A percentile compares a stretch with the other conserved stretches of the same genome.
Conservation (phyloP, 2,888 invertebrate species). For the Zeuzera pyrina region DNA sequence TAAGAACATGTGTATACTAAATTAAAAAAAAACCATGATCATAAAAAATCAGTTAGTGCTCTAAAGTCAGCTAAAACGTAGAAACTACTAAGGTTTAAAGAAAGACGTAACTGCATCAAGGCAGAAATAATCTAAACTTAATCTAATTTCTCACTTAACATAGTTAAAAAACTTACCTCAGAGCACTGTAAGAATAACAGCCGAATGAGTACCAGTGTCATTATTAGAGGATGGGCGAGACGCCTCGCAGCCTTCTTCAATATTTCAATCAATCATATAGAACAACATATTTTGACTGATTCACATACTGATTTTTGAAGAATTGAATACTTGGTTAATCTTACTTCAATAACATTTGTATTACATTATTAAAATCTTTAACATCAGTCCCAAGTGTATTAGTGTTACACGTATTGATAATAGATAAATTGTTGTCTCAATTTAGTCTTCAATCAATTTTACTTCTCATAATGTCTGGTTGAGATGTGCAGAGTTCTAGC, state of each 20-base stretch:
- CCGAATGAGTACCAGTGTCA: slow-evolving; percentile 27
- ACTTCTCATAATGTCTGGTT: slow-evolving; percentile 8
- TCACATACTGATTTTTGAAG: no score
- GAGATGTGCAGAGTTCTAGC: slow-evolving; percentile 20
- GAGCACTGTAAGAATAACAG: slow-evolving; percentile 42
- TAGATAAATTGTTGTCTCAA: background rate
- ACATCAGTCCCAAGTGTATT: slow-evolving; percentile 11
- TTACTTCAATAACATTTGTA: slow-evolving; percentile 8
- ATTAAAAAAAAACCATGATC: background rate
- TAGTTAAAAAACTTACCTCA: slow-evolving; percentile 51
- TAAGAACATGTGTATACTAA: slow-evolving; percentile 7
- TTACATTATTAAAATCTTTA: slow-evolving; percentile 8
- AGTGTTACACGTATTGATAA: background rate
- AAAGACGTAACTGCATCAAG: slow-evolving; percentile 23
- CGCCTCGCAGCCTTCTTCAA: no score
- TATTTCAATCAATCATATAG: no score
- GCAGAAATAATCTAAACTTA: slow-evolving; percentile 35
- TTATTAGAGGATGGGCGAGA: no score
- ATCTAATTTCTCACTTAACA: slow-evolving; percentile 51
- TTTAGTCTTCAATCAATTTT: slow-evolving; percentile 1
- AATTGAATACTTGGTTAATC: no score
- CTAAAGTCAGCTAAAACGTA: slow-evolving; percentile 29
- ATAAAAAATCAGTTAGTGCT: slow-evolving; percentile 31
- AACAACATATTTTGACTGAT: no score
- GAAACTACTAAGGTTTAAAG: slow-evolving; percentile 22